Conservation (phyloP, 53 echinoderm and acorn worm species). For the Antedon mediterranea region DNA sequence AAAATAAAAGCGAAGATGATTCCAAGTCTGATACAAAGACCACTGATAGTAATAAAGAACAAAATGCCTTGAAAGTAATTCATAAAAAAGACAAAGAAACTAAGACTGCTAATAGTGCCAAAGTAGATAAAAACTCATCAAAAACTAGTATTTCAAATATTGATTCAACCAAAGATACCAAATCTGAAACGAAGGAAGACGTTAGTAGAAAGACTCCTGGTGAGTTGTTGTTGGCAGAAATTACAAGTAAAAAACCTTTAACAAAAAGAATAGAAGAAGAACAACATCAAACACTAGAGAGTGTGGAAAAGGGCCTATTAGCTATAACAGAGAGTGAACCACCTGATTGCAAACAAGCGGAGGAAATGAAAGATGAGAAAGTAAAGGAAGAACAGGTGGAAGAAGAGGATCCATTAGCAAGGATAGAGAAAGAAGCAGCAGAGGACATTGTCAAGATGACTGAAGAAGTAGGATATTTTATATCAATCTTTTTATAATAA, state of each 20-base stretch:
- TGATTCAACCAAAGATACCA: neutral
- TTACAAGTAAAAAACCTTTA: neutral
- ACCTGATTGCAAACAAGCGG: neutral
- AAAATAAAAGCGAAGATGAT: constrained; percentile 28
- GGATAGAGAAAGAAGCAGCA: constrained; percentile 88
- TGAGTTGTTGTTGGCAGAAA: neutral
- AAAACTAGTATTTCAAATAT: neutral
- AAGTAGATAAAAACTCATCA: neutral
- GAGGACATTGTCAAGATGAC: constrained; percentile 68
- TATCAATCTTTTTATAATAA: no score
- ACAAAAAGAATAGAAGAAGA: neutral
- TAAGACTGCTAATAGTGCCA: neutral
- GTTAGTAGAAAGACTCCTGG: neutral
- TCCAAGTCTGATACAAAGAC: neutral
- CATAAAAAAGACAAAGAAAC: neutral
- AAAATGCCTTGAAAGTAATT: neutral
- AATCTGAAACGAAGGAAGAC: neutral
- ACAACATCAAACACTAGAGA: neutral
- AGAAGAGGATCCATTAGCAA: constrained; percentile 59
- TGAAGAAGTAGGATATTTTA: constrained; percentile 33
- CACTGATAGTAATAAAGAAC: neutral
- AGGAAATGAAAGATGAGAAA: constrained; percentile 3
- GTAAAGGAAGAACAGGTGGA: constrained; percentile 42
- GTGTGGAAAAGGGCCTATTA: neutral
- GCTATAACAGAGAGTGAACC: neutral